Base-by-base conservation (phyloP, 2,797 vertebrate genomes). In the Etheostoma nigrum region DNA sequence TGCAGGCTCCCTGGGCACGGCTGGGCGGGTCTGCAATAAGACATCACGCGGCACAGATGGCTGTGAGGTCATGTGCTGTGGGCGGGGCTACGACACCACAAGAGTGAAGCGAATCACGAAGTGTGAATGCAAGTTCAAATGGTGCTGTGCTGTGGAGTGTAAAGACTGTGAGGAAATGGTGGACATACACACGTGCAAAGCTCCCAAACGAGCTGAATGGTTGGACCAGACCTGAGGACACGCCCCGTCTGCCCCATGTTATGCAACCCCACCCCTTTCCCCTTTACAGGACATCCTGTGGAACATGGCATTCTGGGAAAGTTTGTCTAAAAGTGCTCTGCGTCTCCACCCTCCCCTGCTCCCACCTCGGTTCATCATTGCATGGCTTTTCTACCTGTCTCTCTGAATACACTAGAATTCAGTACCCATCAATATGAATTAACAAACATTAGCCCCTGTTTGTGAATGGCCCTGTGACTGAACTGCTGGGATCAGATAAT, bases 71-170 rank as follows among this genome's bases (percentile, higher is more conserved):
- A 99, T 99, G 98, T 99, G 98, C 92, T 99, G 98, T 21, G 98
- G 98, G 48, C 94, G 98, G 45, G 98, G 98, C 42, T 99, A 99
- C 7, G 98, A 99, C 93, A 99, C 98, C 73, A 99, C 96, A 0
- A 95, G 97, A 12, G 94, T 97, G 76, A 98, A 95, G 14, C 97
- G 97, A 44, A 91, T 98, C 94, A 98, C 96, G 80, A 98, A 99
- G 94, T 99, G 98, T 25, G 98, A 99, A 92, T 99, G 98, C 94
- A 99, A 99, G 94, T 99, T 99, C 94, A 98, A 99, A 91, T 99
- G 98, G 98, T 99, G 98, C 93, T 99, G 98, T 48, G 96, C 97
- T 0, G 98, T 99, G 80, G 96, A 97, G 90, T 99, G 98, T 92
- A 98, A 98, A 90, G 97, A 99, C 93, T 99, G 98, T 18, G 95